Conservation (phyloP, 2,888 invertebrate genomes). For the Harpagoxenus sublaevis region DNA sequence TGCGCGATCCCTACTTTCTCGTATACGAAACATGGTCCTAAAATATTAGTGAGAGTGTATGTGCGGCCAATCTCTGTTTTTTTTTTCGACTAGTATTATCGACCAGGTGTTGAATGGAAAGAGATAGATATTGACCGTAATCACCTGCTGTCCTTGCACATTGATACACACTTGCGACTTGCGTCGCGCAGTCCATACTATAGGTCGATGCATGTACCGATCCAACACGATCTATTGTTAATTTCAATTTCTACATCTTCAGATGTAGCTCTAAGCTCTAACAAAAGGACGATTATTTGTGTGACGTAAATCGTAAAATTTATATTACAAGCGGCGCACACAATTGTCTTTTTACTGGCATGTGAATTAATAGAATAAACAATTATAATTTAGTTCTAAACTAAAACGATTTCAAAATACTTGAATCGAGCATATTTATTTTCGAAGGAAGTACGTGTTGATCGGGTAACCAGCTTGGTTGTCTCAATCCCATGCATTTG, state of each 20-base stretch:
- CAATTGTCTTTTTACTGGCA: background rate
- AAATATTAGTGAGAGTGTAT: too few species aligned
- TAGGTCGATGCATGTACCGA: too few species aligned
- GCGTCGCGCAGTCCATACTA: too few species aligned
- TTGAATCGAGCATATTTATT: background rate
- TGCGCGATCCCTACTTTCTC: too few species aligned
- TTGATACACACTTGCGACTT: too few species aligned
- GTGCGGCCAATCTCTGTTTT: too few species aligned
- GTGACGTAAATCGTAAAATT: background rate
- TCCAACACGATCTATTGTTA: background rate
- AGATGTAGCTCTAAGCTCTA: background rate
- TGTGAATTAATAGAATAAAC: slow-evolving; percentile 12
- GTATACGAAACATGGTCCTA: too few species aligned
- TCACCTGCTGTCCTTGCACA: too few species aligned
- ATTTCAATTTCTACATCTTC: background rate
- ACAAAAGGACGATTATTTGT: background rate
- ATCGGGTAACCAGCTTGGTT: background rate
- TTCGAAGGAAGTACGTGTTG: background rate
- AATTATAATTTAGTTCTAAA: background rate
- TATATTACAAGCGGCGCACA: background rate
- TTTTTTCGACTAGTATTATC: too few species aligned
- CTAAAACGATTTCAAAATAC: background rate
- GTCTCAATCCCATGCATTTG: background rate
- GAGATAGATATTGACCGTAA: too few species aligned
- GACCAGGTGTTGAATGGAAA: too few species aligned